These are phyloP conservation scores for Drosophila mauritiana DNA, from an alignment of 1,140 invertebrate species.

Conservation along the genomic window DNA sequence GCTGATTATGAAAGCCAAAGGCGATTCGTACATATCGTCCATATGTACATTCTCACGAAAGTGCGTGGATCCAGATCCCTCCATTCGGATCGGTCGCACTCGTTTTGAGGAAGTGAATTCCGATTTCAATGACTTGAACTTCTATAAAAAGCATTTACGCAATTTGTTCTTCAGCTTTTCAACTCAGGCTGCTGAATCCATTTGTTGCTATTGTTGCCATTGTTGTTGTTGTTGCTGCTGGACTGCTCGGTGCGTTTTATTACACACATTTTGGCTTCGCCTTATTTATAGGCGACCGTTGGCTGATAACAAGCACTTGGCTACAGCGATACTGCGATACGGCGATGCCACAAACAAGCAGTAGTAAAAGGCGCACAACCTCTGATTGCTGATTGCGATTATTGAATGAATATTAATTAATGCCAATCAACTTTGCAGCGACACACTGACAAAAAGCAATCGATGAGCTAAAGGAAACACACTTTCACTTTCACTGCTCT, in stretches of 20 bases:
- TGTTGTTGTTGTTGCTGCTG: not conserved
- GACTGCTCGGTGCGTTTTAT: slow-evolving; percentile 39
- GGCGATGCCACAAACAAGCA: not conserved
- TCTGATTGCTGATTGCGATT: slow-evolving; percentile 32
- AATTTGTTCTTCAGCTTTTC: slow-evolving; percentile 59
- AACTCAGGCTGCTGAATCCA: not conserved
- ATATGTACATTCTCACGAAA: slow-evolving; percentile 2
- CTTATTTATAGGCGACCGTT: slow-evolving; percentile 44
- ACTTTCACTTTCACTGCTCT: not conserved
- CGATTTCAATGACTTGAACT: slow-evolving; percentile 75
- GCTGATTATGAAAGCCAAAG: slow-evolving; percentile 52
- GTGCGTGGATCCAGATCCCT: not conserved
- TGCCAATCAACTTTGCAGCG: not conserved
- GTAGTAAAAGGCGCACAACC: not conserved
- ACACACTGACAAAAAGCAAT: not conserved
- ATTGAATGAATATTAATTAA: slow-evolving; percentile 65
- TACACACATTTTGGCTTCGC: slow-evolving; percentile 22
- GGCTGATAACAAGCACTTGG: not conserved
- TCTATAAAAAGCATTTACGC: slow-evolving; percentile 80
- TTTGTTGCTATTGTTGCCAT: no score
- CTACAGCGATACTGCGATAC: not conserved
- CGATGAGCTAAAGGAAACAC: no score
- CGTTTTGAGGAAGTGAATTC: slow-evolving; percentile 68
- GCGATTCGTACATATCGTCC: not conserved
- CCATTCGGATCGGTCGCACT: not conserved